These are phyloP conservation scores for Pitangus sulphuratus DNA, from an alignment of 2,797 vertebrate species.

Conservation along the genomic window DNA sequence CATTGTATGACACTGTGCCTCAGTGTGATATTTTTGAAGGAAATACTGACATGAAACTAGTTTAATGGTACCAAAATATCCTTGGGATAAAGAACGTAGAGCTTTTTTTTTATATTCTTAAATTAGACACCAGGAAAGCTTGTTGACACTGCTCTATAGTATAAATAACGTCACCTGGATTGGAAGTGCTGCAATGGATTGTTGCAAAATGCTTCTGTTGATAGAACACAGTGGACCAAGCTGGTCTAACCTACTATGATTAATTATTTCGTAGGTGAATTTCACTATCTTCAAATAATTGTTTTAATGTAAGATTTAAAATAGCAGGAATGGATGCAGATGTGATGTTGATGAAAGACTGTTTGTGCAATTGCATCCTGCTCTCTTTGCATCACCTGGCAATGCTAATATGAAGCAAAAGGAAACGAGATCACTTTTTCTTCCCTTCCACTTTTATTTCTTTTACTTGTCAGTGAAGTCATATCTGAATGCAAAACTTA, in stretches of 20 bases:
- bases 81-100: background rate
- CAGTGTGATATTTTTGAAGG: background rate
- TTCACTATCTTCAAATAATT: background rate
- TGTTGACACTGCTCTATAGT: background rate
- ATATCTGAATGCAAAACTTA: background rate
- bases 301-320: background rate
- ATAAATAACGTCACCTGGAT: conserved; percentile 16
- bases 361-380: background rate
- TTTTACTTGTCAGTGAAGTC: background rate
- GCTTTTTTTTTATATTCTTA: background rate
- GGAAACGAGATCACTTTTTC: background rate
- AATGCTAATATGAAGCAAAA: background rate
- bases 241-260: background rate
- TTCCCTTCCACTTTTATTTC: background rate
- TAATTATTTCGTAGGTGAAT: background rate
- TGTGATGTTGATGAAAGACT: background rate
- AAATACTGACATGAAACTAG: background rate
- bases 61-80: background rate
- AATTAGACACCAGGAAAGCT: background rate
- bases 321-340: background rate
- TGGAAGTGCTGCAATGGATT: conserved; percentile 8
- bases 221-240: background rate
- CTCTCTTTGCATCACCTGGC: background rate
- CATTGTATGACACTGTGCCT: background rate
- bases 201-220: conserved; percentile 35